Base-by-base conservation (phyloP, 2,797 vertebrate species). In the Lacerta viridis region DNA sequence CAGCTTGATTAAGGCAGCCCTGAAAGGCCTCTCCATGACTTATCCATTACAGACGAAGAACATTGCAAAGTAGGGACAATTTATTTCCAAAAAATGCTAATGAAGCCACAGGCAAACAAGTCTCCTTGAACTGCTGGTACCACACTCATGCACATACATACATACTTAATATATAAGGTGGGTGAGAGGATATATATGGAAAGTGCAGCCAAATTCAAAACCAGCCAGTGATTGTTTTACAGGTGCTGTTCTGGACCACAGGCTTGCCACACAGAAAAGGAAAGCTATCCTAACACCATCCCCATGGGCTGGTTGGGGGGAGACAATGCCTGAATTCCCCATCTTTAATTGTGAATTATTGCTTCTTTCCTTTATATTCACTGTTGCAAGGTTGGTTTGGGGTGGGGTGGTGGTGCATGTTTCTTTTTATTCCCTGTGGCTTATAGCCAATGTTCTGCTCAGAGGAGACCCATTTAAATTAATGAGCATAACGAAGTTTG, bases 1-100 rank as follows among this genome's bases (percentile, higher is more conserved):
- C 94, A 93, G 89, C 86, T 92, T 94, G 93, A 93, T 93, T 88
- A 91, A 93, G 90, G 92, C 91, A 85, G 64, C 91, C 27, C 75
- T 84, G 90, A 92, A 93, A 92, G 86, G 90, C 61, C 90, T 90
- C 87, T 90, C 92, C 85, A 46, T 92, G 91, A 87, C 91, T 93
- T 87, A 89, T 87, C 88, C 80, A 74, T 23, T 81, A 69, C 88
- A 74, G 79, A 83, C 27, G 39, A 88, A 64, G 83, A 92, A 90
- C 87, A 39, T 61, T 64, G 77, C 72, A 74, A 76, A 87, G 64
- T 27, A 83, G 74, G 85, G 88, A 79, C 90, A 94, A 90, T 92
- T 93, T 93, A 88, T 90, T 80, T 88, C 78, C 77, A 88, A 86
- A 85, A 88, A 86, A 92, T 90, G 91, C 87, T 90, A 89, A 91